phyloP scores from a whole-genome alignment of 2,797 vertebrate genomes.

The Artibeus jamaicensis region DNA sequence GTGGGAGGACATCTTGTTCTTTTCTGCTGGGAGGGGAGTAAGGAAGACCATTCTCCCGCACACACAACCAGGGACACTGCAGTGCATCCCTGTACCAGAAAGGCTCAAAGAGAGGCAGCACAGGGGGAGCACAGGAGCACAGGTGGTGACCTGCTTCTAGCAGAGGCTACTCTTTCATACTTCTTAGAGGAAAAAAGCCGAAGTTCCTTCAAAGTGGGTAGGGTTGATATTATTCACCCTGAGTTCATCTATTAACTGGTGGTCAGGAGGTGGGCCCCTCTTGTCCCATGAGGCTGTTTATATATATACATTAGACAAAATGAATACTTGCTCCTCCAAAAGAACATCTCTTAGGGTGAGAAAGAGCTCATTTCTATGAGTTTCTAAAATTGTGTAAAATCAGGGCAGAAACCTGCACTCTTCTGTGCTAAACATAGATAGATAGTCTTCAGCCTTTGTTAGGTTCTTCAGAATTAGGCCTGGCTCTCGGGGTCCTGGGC shows the following conservation, averaged over 20 bases:
- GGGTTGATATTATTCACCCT: neutral
- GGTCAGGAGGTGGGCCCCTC: neutral
- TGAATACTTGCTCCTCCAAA: neutral
- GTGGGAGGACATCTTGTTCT: neutral
- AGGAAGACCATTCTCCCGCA: neutral
- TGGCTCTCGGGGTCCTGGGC: neutral
- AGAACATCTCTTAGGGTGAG: neutral
- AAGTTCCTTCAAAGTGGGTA: neutral
- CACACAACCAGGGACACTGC: neutral
- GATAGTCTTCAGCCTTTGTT: neutral
- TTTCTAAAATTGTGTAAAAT: neutral
- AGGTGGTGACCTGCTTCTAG: neutral
- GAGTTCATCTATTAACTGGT: neutral
- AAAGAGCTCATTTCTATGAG: neutral
- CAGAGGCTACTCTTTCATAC: neutral
- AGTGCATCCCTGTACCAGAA: neutral
- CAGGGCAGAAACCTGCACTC: neutral
- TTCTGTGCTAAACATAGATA: neutral
- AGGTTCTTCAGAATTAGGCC: neutral
- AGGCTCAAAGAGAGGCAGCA: neutral
- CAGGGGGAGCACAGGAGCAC: fast-evolving
- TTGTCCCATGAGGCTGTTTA: neutral
- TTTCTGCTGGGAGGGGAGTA: neutral
- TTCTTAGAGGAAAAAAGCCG: neutral
- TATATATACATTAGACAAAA: neutral